Conservation (phyloP, 2,797 vertebrate genomes). For the Steatocranus sp. region DNA sequence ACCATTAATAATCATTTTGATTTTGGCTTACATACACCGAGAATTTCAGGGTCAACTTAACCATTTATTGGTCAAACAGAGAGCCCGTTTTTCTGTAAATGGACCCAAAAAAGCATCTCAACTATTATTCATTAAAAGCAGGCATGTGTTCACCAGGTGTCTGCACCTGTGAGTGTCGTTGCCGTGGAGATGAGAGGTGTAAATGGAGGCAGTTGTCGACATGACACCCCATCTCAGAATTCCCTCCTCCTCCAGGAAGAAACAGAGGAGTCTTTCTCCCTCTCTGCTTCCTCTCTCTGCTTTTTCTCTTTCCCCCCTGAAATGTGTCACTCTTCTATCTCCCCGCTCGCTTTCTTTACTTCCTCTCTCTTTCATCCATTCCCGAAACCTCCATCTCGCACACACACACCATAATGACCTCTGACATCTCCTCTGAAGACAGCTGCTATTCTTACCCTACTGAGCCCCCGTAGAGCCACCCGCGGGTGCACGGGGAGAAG, state of each 20-base stretch:
- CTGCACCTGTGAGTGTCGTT: constrained; percentile 43
- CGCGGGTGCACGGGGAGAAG: constrained; percentile 80
- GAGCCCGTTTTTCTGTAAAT: neutral
- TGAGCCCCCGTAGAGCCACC: constrained; percentile 84
- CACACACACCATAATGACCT: constrained; percentile 20
- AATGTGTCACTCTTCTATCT: constrained; percentile 56
- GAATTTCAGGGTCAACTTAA: neutral
- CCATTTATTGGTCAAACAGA: neutral
- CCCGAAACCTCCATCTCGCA: neutral
- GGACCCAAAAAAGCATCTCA: neutral
- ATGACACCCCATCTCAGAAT: constrained; percentile 73
- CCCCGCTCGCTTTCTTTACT: constrained; percentile 6
- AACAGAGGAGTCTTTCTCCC: constrained; percentile 69
- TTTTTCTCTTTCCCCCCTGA: constrained; percentile 44
- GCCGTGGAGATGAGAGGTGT: constrained; percentile 64
- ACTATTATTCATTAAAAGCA: neutral
- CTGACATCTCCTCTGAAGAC: constrained; percentile 23
- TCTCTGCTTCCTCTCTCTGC: constrained; percentile 34
- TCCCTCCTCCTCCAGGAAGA: constrained; percentile 56
- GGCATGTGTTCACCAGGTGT: neutral
- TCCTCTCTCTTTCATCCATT: constrained; percentile 37
- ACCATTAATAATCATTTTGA: neutral
- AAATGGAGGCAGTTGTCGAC: constrained; percentile 70
- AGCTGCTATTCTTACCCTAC: constrained; percentile 80
- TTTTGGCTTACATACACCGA: fast-evolving